These are phyloP conservation scores for Thermophis baileyi DNA, from an alignment of 2,113 vertebrate species.

Conservation along the genomic window DNA sequence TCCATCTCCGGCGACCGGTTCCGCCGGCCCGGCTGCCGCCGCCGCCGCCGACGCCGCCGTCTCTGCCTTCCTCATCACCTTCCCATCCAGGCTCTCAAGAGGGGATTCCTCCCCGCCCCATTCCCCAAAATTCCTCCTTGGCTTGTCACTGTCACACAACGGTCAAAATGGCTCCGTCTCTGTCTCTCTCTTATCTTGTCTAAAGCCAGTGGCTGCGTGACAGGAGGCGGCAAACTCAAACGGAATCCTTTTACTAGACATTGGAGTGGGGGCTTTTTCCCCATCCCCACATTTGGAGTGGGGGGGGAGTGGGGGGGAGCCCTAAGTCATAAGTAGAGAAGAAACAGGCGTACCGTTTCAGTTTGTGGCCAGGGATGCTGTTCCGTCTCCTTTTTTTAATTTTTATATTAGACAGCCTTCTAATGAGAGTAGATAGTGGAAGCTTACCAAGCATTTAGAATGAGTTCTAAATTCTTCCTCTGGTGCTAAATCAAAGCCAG, in stretches of 20 bases:
- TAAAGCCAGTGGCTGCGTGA: slow-evolving; percentile 7
- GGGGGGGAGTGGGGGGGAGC: background rate
- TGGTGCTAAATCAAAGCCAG: background rate
- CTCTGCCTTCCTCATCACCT: background rate
- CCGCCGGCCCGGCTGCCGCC: too few species aligned
- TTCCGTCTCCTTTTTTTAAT: too few species aligned
- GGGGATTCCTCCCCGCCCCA: background rate
- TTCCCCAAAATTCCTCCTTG: background rate
- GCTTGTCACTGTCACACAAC: slow-evolving; percentile 29
- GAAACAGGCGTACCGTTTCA: background rate
- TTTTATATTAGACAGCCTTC: background rate
- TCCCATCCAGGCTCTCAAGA: background rate
- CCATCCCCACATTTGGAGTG: background rate
- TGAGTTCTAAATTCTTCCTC: background rate
- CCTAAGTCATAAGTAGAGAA: background rate
- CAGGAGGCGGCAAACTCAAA: background rate
- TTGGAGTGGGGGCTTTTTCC: background rate
- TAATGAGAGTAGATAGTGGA: background rate
- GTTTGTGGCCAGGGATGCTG: background rate
- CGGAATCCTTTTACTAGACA: background rate
- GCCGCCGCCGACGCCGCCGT: too few species aligned
- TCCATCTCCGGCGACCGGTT: background rate
- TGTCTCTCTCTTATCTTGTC: slow-evolving; percentile 5
- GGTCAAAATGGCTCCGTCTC: slow-evolving; percentile 61
- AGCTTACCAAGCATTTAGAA: background rate